Base-by-base conservation (phyloP, 2,113 vertebrate species). In the Strix uralensis region DNA sequence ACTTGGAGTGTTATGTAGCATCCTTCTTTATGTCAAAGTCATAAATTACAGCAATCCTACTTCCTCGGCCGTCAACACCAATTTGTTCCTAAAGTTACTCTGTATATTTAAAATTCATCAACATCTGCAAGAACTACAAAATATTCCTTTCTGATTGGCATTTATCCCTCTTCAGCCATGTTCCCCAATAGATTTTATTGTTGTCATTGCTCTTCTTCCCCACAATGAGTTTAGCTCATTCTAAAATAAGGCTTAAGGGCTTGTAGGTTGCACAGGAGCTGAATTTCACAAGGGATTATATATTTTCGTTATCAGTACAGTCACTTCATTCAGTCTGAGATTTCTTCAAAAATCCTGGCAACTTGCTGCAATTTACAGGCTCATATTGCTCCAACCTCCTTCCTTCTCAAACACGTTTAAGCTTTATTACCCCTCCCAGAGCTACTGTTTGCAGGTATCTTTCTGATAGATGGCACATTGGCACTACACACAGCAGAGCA, bases 261-360 rank as follows among this genome's bases (percentile, higher is more conserved):
- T 62, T 83, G 46, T 29, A 88, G 70, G 71, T 83, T 86, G 32
- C 93, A 94, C 59, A 81, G 72, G 51, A 84, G 55, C 61, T 81
- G 73, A 78, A 93, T 91, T 93, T 96, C 95, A 84, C 80, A 71
- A 2, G 51, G 81, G 75, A 92, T 84, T 93, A 83, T 83, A 44
- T 73, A 77, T 92, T 96, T 96, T 92, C 0, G 0, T 84, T 91
- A 93, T 49, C 82, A 84, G 72, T 69, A 72, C 71, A 78, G 92
- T 86, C 82, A 93, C 75, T 92, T 90, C 62, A 96, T 93, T 74
- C 90, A 87, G 55, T 51, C 61, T 84, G 59, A 95, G 80, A 81
- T 78, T 81, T 25, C 67, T 94, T 81, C 74, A 83, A 78, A 93
- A 92, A 67, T 63, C 57, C 47, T 75, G 59, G 72, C 44, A 88